Evolutionary conservation across 2,113 vertebrate genomes (phyloP).

Genomic region (Eublepharis macularius): DNA sequence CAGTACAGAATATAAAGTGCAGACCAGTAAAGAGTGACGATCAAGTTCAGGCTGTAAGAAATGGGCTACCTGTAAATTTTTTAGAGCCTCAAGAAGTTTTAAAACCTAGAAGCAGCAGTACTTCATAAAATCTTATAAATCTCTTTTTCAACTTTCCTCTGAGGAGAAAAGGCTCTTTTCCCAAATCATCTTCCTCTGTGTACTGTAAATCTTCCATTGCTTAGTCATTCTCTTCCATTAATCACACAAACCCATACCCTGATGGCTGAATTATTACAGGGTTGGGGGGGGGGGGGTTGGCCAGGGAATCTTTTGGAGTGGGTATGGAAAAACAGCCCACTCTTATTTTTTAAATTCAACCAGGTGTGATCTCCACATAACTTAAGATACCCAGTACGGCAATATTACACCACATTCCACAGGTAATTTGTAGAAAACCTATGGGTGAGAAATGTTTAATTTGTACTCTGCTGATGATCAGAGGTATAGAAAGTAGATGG

Average conservation of each 20-base stretch:
- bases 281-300: too few relatives aligned
- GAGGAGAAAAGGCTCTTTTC: neutral
- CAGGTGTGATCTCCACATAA: too few relatives aligned
- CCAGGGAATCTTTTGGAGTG: too few relatives aligned
- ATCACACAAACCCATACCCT: neutral
- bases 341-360: too few relatives aligned
- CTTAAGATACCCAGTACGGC: too few relatives aligned
- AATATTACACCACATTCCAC: too few relatives aligned
- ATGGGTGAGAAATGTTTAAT: too few relatives aligned
- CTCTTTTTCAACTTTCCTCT: neutral
- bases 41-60: neutral
- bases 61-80: neutral
- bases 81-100: neutral
- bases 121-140: constrained; percentile 18
- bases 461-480: too few relatives aligned
- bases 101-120: neutral
- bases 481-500: too few relatives aligned
- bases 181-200: neutral
- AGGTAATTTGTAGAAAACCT: too few relatives aligned
- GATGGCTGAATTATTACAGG: neutral
- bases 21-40: neutral
- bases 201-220: constrained; percentile 6
- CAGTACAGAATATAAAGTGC: neutral
- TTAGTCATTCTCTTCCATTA: neutral
- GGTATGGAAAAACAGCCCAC: too few relatives aligned